These are phyloP conservation scores for Loriculus beryllinus DNA, from an alignment of 2,797 vertebrate species.

Conservation along the genomic window DNA sequence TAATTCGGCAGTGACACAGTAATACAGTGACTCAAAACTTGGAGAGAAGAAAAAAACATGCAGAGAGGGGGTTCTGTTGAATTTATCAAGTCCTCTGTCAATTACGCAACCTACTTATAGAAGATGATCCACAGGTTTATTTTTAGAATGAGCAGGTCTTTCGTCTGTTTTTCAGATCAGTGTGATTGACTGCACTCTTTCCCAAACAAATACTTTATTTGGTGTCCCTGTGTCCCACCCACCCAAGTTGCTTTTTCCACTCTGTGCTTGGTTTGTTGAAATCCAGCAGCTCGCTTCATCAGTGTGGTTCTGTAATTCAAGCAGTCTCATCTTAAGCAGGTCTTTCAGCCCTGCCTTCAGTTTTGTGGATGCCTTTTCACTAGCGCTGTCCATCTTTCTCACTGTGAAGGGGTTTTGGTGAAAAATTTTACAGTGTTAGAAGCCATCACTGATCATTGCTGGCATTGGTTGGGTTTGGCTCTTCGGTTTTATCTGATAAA, in stretches of 20 bases:
- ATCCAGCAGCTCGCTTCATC: conserved; percentile 24
- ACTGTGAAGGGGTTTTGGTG: conserved; percentile 34
- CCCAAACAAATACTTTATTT: conserved; percentile 10
- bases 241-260: neutral
- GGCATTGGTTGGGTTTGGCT: neutral
- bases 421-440: conserved; percentile 21
- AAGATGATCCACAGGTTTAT: conserved; percentile 16
- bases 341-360: conserved; percentile 33
- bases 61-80: conserved; percentile 8
- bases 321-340: conserved; percentile 30
- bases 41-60: neutral
- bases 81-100: conserved; percentile 19
- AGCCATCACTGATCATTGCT: conserved; percentile 32
- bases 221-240: neutral
- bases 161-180: conserved; percentile 29
- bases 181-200: neutral
- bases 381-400: conserved; percentile 19
- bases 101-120: neutral
- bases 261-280: conserved; percentile 50
- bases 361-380: conserved; percentile 36
- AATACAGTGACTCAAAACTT: conserved; percentile 6
- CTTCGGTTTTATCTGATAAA: conserved; percentile 2
- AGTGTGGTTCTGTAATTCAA: neutral
- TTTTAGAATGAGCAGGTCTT: conserved; percentile 45
- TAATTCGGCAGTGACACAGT: neutral